Conservation (phyloP, 2,797 vertebrate species). For the Enteromius radiatus region DNA sequence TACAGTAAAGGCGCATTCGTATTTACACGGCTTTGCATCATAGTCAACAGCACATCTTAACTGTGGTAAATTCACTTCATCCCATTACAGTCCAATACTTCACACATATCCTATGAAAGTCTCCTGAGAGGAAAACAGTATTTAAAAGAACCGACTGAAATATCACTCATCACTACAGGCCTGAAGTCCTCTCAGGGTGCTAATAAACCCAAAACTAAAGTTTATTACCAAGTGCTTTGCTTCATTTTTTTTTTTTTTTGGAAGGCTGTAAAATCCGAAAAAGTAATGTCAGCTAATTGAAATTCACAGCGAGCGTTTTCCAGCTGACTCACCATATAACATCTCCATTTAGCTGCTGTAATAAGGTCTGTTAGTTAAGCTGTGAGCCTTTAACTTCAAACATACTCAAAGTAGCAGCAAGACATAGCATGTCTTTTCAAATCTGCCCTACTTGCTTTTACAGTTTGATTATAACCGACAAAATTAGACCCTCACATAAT, state of each 20-base stretch:
- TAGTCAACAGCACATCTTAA: neutral
- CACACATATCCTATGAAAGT: neutral
- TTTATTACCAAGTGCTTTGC: conserved; percentile 1
- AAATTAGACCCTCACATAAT: neutral
- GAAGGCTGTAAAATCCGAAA: neutral
- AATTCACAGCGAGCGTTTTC: conserved; percentile 18
- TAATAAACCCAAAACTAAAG: conserved; percentile 12
- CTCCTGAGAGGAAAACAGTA: neutral
- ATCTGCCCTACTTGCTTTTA: neutral
- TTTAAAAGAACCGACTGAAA: neutral
- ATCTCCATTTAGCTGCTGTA: conserved; percentile 1
- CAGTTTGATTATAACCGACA: neutral
- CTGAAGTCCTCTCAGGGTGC: neutral
- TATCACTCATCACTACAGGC: neutral
- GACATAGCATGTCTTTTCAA: neutral
- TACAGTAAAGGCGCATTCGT: neutral
- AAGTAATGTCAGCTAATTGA: conserved; percentile 14
- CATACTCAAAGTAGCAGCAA: neutral
- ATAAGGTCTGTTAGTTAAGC: conserved; percentile 20
- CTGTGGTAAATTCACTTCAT: neutral
- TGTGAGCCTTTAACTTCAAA: conserved; percentile 28
- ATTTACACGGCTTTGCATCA: neutral
- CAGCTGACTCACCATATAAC: neutral
- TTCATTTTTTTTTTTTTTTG: neutral
- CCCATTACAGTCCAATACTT: neutral